phyloP scores from a whole-genome alignment of 2,113 vertebrate genomes.

The Piaya cayana region DNA sequence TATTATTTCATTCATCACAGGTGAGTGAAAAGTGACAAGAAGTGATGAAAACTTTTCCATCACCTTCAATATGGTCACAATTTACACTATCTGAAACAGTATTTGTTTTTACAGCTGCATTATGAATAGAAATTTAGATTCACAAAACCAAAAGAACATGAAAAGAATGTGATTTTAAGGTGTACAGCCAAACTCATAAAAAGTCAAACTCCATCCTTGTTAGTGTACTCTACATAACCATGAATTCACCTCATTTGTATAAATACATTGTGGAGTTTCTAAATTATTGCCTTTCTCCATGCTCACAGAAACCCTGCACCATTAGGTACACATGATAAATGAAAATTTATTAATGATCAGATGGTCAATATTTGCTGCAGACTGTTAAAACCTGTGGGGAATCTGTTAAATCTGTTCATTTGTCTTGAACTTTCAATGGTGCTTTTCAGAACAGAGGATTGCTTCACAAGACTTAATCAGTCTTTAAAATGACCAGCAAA shows the following conservation, averaged over 20 bases:
- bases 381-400: neutral
- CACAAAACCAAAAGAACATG: neutral
- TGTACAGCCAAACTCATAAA: neutral
- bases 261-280: neutral
- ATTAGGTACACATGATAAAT: neutral
- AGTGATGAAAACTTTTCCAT: neutral
- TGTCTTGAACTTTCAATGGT: neutral
- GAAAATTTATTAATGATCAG: neutral
- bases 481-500: slow-evolving; percentile 25
- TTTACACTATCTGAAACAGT: neutral
- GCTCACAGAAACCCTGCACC: neutral
- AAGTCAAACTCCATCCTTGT: neutral
- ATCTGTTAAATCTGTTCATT: neutral
- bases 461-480: slow-evolving; percentile 19
- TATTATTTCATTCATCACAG: neutral
- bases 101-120: neutral
- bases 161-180: neutral
- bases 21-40: neutral
- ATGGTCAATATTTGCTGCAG: neutral
- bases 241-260: neutral
- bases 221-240: neutral
- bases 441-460: neutral
- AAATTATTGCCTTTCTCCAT: neutral
- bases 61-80: neutral
- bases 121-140: neutral